Evolutionary conservation across 2,888 invertebrate genomes (phyloP).

Genomic region (Cheilosia vernalis): DNA sequence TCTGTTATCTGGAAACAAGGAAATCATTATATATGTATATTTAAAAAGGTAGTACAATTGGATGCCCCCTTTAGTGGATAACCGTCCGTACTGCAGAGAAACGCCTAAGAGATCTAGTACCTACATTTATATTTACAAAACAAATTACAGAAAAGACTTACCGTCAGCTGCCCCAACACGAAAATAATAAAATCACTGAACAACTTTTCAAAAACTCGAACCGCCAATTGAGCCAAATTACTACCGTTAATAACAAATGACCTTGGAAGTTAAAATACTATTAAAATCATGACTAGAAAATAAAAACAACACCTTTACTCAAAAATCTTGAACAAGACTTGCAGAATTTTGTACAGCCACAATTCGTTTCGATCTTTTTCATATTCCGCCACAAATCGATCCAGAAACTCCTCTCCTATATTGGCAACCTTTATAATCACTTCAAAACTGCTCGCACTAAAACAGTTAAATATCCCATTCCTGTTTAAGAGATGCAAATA

Average conservation of each 20-base stretch:
- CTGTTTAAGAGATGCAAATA: slow-evolving; percentile 32
- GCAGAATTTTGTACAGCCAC: slow-evolving; percentile 55
- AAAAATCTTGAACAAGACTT: slow-evolving; percentile 28
- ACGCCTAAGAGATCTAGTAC: too few relatives aligned
- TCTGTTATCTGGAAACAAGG: slow-evolving; percentile 9
- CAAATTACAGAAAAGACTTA: neutral
- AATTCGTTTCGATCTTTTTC: slow-evolving; percentile 16
- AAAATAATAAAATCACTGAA: slow-evolving; percentile 4
- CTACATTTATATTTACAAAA: neutral
- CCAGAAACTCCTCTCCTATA: slow-evolving; percentile 42
- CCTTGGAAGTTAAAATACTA: slow-evolving; percentile 6
- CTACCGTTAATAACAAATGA: slow-evolving; percentile 3
- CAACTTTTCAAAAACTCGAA: slow-evolving; percentile 46
- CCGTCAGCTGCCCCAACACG: slow-evolving; percentile 38
- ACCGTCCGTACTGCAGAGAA: too few relatives aligned
- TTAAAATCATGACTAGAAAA: neutral
- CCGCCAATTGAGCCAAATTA: neutral
- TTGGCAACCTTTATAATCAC: slow-evolving; percentile 36
- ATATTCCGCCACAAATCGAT: slow-evolving; percentile 14
- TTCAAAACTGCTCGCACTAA: slow-evolving; percentile 20
- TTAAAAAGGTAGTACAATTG: too few relatives aligned
- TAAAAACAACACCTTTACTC: slow-evolving; percentile 25
- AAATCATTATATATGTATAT: too few relatives aligned
- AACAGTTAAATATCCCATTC: slow-evolving; percentile 4
- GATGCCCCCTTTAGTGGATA: too few relatives aligned